These are phyloP conservation scores for Oceanodroma tethys DNA, from an alignment of 2,113 vertebrate genomes.

Conservation along the genomic window DNA sequence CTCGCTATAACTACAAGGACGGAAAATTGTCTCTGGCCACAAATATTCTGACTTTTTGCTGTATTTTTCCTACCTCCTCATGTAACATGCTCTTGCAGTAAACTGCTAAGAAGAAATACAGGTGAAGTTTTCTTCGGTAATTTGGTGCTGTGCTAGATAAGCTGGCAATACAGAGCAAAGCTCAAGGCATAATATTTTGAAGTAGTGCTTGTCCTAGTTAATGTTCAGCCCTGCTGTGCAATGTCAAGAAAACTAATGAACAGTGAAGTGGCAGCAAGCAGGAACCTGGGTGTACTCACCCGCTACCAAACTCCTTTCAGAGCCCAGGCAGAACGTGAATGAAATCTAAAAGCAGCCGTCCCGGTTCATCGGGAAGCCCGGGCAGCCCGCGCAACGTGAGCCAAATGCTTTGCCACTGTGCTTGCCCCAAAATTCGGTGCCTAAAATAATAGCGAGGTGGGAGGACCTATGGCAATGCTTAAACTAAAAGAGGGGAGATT, in stretches of 20 bases:
- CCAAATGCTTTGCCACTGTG: neutral
- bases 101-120: neutral
- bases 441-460: neutral
- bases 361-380: rapidly evolving
- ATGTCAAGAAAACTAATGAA: conserved; percentile 29
- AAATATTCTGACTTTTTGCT: neutral
- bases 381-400: neutral
- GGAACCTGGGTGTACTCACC: neutral
- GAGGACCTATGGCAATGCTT: neutral
- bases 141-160: neutral
- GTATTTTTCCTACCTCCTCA: neutral
- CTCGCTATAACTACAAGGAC: neutral
- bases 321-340: neutral
- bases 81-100: neutral
- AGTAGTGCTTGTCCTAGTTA: conserved; percentile 26
- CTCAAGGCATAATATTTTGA: neutral
- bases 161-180: neutral
- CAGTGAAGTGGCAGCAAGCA: neutral
- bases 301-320: neutral
- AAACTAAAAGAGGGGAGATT: neutral
- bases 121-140: neutral
- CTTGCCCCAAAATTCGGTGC: neutral
- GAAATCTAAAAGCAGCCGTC: neutral
- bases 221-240: conserved; percentile 41
- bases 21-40: neutral